Base-by-base conservation (phyloP, 2,888 invertebrate species). In the Drosophila siamana region DNA sequence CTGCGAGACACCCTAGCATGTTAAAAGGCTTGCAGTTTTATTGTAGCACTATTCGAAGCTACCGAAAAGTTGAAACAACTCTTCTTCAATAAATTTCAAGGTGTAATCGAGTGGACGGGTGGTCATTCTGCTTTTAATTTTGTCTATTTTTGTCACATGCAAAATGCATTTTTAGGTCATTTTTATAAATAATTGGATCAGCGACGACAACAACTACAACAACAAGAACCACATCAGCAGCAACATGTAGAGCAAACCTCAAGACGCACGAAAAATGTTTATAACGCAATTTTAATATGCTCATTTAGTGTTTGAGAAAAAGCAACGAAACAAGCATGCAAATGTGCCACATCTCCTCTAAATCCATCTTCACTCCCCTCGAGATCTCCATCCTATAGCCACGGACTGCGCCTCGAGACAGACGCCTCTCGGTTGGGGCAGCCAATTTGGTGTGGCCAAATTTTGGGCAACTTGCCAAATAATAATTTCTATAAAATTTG, bases 91-190 rank as follows among this genome's bases (percentile, higher is more conserved):
- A 4, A 19, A 19, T 56, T 56, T 44, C 51, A 41, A 47, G 62
- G 15, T 55, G 33, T 60, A 8, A 9, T 3, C 8, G 44, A 13
- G 36, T 57, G 33, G 33, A 56, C 33, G 36, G 26, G 1, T 28
- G 28, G 3, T 22, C 36, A 13, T 7, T 36, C 38, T 13, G 50
- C 19, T 55, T 62, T 64, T 41, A 33, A 66, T 74, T 61, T 46
- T 41, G 36, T 26, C 51, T 56, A 62, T 48, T 62, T 61, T 46
- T 70, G 68, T 59, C 76, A 72, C 41, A 56, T 74, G 76, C 74
- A 69, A 66, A 68, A 57, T 85, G 78, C 83, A 81, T 73, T 88
- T 88, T 87, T 84, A 82, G 88, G 87, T 88, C 86, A 88, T 75
- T 77, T 88, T 86, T 87, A 84, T 77, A 69, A 80, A 84, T 80